Evolutionary conservation across 2,797 vertebrate species (phyloP), one percentile per base, ranked within the genome.

Genomic region (Thalassophryne amazonica): DNA sequence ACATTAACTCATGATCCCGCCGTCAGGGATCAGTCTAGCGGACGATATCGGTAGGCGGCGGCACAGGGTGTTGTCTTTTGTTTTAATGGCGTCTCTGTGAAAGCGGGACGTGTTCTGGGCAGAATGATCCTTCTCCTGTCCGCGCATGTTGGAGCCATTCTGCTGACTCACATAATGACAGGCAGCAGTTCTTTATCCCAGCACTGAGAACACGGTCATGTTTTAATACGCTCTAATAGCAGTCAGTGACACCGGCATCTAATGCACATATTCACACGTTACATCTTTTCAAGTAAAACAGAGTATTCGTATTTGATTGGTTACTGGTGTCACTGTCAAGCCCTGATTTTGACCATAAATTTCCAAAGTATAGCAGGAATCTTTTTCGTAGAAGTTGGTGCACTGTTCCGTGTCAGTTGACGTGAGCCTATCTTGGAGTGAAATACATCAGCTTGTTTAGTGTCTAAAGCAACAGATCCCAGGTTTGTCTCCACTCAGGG

Each of bases 141-240:
- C 67, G 32, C 43, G 60, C 87, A 85, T 54, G 87, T 80, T 77
- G 68, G 62, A 83, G 73, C 57, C 69, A 70, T 77, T 76, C 41
- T 32, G 48, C 53, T 42, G 51, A 48, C 46, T 71, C 51, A 69
- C 51, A 27, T 49, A 55, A 41, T 22, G 27, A 22, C 17, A 57
- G 37, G 38, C 41, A 40, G 19, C 16, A 46, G 40, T 14, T 36
- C 36, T 27, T 63, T 40, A 33, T 38, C 46, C 45, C 13, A 41
- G 28, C 13, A n/a, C 14, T 19, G 28, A 17, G 47, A 18, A 20
- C 29, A 21, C 37, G 12, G 36, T 3, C n/a, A n/a, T n/a, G 5
- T 34, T 35, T 24, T 70, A 67, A 82, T 67, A 11, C 10, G 31
- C 39, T 45, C 17, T 63, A 72, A 75, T 76, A 33, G 46, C 46